Base-by-base conservation (phyloP, 30 jellyfish, hydroid and myxozoan genomes). In the Aurelia aurita region DNA sequence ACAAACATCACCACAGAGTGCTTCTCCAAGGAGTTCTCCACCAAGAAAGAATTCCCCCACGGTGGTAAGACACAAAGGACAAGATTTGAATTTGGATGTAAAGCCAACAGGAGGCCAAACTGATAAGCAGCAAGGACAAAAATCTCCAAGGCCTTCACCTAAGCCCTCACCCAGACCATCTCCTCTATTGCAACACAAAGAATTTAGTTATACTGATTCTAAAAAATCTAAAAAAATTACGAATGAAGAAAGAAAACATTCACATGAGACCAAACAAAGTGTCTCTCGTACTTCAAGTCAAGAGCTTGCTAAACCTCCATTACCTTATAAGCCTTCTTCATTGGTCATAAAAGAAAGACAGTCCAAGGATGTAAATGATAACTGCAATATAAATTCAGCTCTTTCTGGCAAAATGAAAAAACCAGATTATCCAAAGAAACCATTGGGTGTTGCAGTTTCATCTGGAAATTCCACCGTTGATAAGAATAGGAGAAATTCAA, bases 141-240 rank as follows among this genome's bases (percentile, higher is more conserved):
- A 72, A 1, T 31, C 87, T 2, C 54, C 81, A 2, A 19, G 53
- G 13, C 74, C 74, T 13, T 69, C 81, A 14, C 93, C 86, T 21
- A 74, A 57, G 65, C 83, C 90, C 10, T 64, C 87, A 16, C 80
- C 87, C 18, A 45, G 62, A n/a, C 54, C 77, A 9, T 45, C 77
- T 8, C 79, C 72, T 19, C 57, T 35, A 6, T 6, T 35, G 81
- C 21, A 10, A 28, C 63, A 13, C 49, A 55, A 58, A 59, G 61
- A 74, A 53, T 74, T 74, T 55, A 13, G 0, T 11, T 8, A 47
- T 27, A 10, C 28, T 19, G 58, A 44, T 75, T 23, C 28, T 76
- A 15, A 34, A 22, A 54, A 67, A 23, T 35, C 32, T 44, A 58
- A 76, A 14, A 76, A 53, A 55, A 21, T 3, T 67, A n/a, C 19